A percentile compares a stretch with the other conserved stretches of the same genome.
Conservation (phyloP, 2,797 vertebrate species). For the Cyprinodon diabolis region DNA sequence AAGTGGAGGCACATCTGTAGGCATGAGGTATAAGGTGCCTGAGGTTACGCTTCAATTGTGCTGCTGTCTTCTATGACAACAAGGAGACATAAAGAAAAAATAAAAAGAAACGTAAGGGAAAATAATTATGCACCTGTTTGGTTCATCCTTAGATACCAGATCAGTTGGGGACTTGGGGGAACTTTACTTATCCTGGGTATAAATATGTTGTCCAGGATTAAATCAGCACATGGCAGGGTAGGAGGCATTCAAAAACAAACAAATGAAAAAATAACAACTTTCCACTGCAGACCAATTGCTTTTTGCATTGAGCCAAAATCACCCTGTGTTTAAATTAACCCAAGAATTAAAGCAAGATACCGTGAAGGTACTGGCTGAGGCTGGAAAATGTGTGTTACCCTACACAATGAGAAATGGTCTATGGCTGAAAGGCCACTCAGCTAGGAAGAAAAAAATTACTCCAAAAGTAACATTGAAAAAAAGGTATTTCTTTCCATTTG, state of each 20-base stretch:
- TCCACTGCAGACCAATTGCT: not conserved
- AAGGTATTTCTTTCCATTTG: not conserved
- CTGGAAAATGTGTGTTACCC: not conserved
- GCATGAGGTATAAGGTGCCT: not conserved
- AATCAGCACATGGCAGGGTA: not conserved
- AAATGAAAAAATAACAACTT: not conserved
- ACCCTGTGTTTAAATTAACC: not conserved
- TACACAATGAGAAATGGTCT: not conserved
- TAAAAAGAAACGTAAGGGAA: not conserved
- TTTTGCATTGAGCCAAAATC: not conserved
- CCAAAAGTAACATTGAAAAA: not conserved
- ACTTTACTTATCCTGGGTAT: not conserved
- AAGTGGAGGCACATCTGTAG: not conserved
- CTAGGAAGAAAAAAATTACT: not conserved
- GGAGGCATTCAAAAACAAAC: not conserved
- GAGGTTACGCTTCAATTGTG: not conserved
- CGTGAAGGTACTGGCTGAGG: too few relatives aligned
- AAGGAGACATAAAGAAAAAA: not conserved
- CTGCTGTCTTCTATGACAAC: not conserved
- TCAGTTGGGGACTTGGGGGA: not conserved
- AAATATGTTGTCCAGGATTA: not conserved
- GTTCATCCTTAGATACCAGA: not conserved
- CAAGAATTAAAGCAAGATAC: not conserved
- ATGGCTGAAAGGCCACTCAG: not conserved
- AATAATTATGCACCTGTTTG: not conserved